Conservation (phyloP, 1,140 invertebrate species). For the Belonocnema kinseyi region DNA sequence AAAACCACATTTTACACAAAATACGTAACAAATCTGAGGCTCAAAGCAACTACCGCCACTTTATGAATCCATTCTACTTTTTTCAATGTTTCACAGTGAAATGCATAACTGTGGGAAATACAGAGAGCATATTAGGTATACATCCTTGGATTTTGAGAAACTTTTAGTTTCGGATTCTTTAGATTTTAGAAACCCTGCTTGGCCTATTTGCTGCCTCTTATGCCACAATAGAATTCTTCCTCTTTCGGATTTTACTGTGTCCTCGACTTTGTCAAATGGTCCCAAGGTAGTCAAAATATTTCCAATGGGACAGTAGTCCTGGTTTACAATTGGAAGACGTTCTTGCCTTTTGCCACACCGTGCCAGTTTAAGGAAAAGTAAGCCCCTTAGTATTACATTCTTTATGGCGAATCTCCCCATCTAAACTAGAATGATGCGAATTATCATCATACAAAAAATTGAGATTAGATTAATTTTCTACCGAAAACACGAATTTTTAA, state of each 20-base stretch:
- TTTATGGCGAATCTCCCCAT: not conserved
- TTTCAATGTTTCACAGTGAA: too few relatives aligned
- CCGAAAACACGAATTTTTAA: too few relatives aligned
- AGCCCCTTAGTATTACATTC: not conserved
- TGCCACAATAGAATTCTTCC: slow-evolving; percentile 1
- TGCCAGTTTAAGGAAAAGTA: not conserved
- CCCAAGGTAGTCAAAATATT: slow-evolving; percentile 18
- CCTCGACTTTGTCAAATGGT: not conserved
- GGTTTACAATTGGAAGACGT: not conserved
- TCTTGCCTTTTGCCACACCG: not conserved
- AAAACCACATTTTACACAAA: too few relatives aligned
- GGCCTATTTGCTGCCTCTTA: slow-evolving; percentile 15
- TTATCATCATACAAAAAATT: too few relatives aligned
- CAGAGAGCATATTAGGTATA: too few relatives aligned
- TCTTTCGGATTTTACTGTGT: slow-evolving; percentile 12
- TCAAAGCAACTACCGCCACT: too few relatives aligned
- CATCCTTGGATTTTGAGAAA: too few relatives aligned
- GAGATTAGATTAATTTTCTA: too few relatives aligned
- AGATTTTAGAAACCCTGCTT: not conserved
- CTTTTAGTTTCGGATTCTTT: not conserved
- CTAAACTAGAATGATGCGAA: not conserved
- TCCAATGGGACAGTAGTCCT: not conserved
- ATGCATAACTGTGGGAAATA: too few relatives aligned
- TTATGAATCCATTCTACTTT: too few relatives aligned
- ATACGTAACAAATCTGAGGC: too few relatives aligned